Percentiles rank a stretch among this genome's conserved stretches.
Conservation (phyloP, 1,140 invertebrate species). For the Drosophila dunni region DNA sequence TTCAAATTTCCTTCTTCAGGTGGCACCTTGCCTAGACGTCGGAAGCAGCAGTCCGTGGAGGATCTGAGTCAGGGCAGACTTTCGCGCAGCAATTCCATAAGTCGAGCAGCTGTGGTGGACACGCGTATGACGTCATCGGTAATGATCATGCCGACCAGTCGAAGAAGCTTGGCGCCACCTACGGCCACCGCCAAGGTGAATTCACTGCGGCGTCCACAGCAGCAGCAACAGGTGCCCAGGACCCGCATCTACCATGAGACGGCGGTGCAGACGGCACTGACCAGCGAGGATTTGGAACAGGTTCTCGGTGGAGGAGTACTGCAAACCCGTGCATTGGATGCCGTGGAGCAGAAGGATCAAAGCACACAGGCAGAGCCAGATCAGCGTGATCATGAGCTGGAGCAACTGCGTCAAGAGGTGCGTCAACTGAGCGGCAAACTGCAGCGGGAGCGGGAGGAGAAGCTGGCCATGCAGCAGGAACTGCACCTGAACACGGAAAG, state of each 20-base stretch:
- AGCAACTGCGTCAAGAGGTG: slow-evolving; percentile 86
- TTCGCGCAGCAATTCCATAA: slow-evolving; percentile 85
- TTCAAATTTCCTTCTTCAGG: slow-evolving; percentile 13
- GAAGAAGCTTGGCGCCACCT: slow-evolving; percentile 56
- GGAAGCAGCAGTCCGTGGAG: slow-evolving; percentile 86
- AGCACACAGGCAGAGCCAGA: slow-evolving; percentile 88
- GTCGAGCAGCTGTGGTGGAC: slow-evolving; percentile 63
- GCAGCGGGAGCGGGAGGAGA: slow-evolving; percentile 89
- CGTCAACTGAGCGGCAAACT: slow-evolving; percentile 79
- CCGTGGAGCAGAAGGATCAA: slow-evolving; percentile 85
- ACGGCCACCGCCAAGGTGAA: slow-evolving; percentile 74
- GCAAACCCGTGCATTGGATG: slow-evolving; percentile 82
- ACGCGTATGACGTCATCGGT: slow-evolving; percentile 84
- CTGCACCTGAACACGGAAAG: slow-evolving; percentile 89
- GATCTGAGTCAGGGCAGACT: slow-evolving; percentile 79
- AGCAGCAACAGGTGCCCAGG: slow-evolving; percentile 48
- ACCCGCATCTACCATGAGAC: slow-evolving; percentile 92
- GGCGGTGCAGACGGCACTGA: slow-evolving; percentile 90
- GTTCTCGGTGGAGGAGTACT: slow-evolving; percentile 87
- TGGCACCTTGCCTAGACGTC: slow-evolving; percentile 90
- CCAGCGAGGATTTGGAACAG: slow-evolving; percentile 89
- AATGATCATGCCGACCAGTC: slow-evolving; percentile 68
- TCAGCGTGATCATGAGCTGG: slow-evolving; percentile 87
- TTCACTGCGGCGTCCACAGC: slow-evolving; percentile 58
- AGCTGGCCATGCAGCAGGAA: slow-evolving; percentile 89